Evolutionary conservation across 2,888 invertebrate genomes (phyloP), one percentile per base, ranked within the genome.

Genomic region (Trichopoda pennipes): DNA sequence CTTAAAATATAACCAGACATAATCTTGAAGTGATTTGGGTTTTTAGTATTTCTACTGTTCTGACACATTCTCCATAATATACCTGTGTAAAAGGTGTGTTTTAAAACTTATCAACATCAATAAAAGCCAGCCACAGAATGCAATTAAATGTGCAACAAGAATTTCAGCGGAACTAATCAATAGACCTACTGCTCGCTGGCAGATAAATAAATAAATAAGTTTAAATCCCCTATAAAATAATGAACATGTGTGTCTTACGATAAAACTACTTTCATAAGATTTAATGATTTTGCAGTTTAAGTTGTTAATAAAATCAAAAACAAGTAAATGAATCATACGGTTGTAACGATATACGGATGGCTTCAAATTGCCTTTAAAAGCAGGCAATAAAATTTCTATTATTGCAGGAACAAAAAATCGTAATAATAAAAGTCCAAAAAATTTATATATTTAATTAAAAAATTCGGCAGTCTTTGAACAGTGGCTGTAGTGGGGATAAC

Each of bases 81-180:
- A 12, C 12, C 42, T 44, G 16, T 16, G 14, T 44, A 16, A 14
- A n/a, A 16, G 4, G 16, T 44, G 14, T 44, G 16, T 44, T 16
- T n/a, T 44, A 0, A 49, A 49, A 10, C 17, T 7, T n/a, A 44
- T 3, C 2, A 17, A 49, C 17, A 49, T 47, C 23, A 51, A 63
- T 63, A 56, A 68, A 69, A 63, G 7, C 58, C 28, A 66, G 17
- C 7, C 10, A 49, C 10, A 38, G 12, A 38, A 16, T 66, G 19
- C 58, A 51, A 79, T 60, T 51, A 66, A 72, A 60, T 72, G 53
- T 53, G 44, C 23, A 64, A 66, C 44, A 51, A 66, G 38, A 58
- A 79, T 53, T 66, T 73, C 47, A 77, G 28, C 49, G 61, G 21
- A 61, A 55, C 61, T 35, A 61, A 53, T 61, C 61, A 17, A 32